A percentile compares a stretch with the other conserved stretches of the same genome.
Conservation (phyloP, 2,888 invertebrate species). For the Fragum sueziense region DNA sequence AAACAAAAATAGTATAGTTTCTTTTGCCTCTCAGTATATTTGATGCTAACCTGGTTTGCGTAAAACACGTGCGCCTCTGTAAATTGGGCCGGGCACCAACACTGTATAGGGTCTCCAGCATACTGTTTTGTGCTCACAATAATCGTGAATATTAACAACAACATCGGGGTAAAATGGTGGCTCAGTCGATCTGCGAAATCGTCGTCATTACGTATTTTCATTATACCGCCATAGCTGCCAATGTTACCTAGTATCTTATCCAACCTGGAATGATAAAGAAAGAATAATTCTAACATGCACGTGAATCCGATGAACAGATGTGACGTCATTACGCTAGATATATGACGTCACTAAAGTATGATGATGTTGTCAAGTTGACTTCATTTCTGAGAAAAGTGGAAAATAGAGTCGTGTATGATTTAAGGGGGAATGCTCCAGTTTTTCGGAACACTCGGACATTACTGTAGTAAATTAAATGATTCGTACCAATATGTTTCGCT, state of each 20-base stretch:
- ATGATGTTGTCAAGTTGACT: too few species aligned
- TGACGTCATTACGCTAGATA: too few species aligned
- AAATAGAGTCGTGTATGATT: too few species aligned
- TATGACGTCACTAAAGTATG: too few species aligned
- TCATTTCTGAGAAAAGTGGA: too few species aligned
- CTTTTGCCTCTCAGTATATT: too few species aligned
- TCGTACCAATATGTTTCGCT: too few species aligned
- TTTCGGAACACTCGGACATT: too few species aligned
- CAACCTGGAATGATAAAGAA: constrained; percentile 53
- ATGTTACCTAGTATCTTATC: constrained; percentile 66
- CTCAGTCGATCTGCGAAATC: constrained; percentile 66
- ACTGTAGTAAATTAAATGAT: too few species aligned
- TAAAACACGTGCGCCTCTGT: constrained; percentile 68
- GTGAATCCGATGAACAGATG: too few species aligned
- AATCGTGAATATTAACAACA: constrained; percentile 67
- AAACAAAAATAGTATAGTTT: too few species aligned
- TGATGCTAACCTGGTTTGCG: constrained; percentile 61
- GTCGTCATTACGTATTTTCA: constrained; percentile 60
- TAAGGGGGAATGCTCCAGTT: too few species aligned
- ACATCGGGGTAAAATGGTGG: constrained; percentile 66
- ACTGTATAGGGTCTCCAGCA: constrained; percentile 72
- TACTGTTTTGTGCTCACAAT: constrained; percentile 70
- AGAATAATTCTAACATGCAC: not conserved
- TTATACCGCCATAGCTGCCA: constrained; percentile 38
- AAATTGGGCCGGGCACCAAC: constrained; percentile 75